Percentiles rank a stretch among this genome's conserved stretches.
phyloP scores from a whole-genome alignment of 2,888 invertebrate genomes.

The Drosophila colorata region DNA sequence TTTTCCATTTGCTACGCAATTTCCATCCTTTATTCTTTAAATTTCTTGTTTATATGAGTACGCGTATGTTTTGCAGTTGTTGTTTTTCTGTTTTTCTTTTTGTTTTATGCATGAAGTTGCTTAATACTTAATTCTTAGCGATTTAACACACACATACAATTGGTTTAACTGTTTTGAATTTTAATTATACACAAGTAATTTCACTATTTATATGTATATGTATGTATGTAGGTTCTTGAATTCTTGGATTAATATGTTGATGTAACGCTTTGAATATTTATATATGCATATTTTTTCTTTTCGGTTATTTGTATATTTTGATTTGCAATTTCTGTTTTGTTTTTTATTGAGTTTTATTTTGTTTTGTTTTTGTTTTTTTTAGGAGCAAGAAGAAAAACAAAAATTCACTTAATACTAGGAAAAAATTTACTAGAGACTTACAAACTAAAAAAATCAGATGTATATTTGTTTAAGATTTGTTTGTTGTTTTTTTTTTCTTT shows the following conservation, averaged over 20 bases:
- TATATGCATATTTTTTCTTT: slow-evolving; percentile 51
- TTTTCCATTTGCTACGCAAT: slow-evolving; percentile 4
- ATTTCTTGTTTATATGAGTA: slow-evolving; percentile 45
- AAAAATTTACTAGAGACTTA: slow-evolving; percentile 84
- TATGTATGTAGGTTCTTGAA: slow-evolving; percentile 33
- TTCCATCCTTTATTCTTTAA: slow-evolving; percentile 16
- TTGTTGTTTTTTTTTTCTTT: slow-evolving; percentile 10
- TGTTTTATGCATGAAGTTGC: slow-evolving; percentile 58
- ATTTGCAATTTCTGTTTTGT: slow-evolving; percentile 46
- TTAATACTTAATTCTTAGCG: slow-evolving; percentile 77
- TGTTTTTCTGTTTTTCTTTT: background rate
- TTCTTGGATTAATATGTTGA: slow-evolving; percentile 40
- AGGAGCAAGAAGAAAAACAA: slow-evolving; percentile 76
- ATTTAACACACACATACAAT: slow-evolving; percentile 69
- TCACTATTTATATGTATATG: slow-evolving; percentile 60
- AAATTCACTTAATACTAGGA: slow-evolving; percentile 81
- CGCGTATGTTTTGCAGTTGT: slow-evolving; percentile 42
- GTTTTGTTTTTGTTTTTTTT: slow-evolving; percentile 50
- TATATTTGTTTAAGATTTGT: slow-evolving; percentile 76
- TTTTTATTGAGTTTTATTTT: slow-evolving; percentile 45
- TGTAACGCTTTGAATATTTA: slow-evolving; percentile 62
- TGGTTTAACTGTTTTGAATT: slow-evolving; percentile 53
- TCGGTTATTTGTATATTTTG: slow-evolving; percentile 54
- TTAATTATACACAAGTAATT: slow-evolving; percentile 64
- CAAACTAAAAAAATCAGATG: slow-evolving; percentile 82